Evolutionary conservation across 2,113 vertebrate genomes (phyloP), one percentile per base, ranked within the genome.

Genomic region (Tenrec ecaudatus): DNA sequence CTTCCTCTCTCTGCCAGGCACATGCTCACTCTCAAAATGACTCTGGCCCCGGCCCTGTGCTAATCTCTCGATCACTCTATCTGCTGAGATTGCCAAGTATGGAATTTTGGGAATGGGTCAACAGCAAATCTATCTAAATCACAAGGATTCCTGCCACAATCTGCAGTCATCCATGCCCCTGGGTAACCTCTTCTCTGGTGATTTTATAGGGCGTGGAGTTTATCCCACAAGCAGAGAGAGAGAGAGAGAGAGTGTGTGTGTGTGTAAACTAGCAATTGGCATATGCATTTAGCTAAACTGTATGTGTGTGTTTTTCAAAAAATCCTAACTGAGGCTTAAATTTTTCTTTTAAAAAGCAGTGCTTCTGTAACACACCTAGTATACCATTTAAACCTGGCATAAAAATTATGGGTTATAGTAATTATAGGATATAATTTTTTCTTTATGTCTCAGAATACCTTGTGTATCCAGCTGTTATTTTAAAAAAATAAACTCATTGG

Each of bases 371-470:
- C 17, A 47, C 27, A 25, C 33, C 25, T 53, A 69, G n/a, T 14
- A 20, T 80, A 43, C 57, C 57, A 69, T 69, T 66, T 87, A 71
- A 86, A 66, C 20, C 68, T 62, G 36, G 40, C 47, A 66, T 0
- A 43, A 15, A 95, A 95, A 95, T 94, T 66, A 53, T 53, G 11
- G 47, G 82, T 78, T 89, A 20, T 47, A 29, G 27, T 85, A 91
- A 96, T 93, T 90, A 91, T 12, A 87, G 64, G 40, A 83, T 22
- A 69, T 6, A 88, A 95, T 87, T 71, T 73, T 53, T 87, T 71
- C 36, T 89, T 83, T 89, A 89, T 91, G 53, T 47, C 10, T 4
- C 6, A 68, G 82, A 36, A 71, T 69, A 73, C 64, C 76, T 78
- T 53, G 91, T 38, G 33, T 86, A 43, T 69, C 68, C 87, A 91